These are phyloP conservation scores for Miltochrista miniata DNA, from an alignment of 2,888 invertebrate genomes.

Conservation along the genomic window DNA sequence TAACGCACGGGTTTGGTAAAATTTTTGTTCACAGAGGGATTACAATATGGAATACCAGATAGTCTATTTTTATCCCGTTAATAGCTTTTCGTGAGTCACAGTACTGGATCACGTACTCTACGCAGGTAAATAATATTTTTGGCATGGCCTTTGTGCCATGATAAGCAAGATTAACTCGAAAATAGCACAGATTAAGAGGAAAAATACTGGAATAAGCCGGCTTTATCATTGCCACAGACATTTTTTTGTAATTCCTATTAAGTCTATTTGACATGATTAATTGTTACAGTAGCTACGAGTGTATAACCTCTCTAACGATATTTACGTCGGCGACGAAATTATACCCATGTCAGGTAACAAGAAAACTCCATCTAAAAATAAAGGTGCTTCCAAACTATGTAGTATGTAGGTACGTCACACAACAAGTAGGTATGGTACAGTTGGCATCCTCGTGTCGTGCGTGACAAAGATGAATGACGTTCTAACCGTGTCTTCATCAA, in stretches of 20 bases:
- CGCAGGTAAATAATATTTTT: too few relatives aligned
- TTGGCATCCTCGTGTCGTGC: constrained; percentile 36
- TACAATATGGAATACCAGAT: too few relatives aligned
- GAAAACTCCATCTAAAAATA: constrained; percentile 26
- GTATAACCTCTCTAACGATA: neutral
- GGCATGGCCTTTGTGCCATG: too few relatives aligned
- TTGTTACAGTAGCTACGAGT: neutral
- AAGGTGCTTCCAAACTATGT: constrained; percentile 22
- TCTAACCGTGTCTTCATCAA: constrained; percentile 68
- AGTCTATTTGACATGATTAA: neutral
- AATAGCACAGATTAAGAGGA: too few relatives aligned
- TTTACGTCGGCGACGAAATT: neutral
- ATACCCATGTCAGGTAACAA: constrained; percentile 12
- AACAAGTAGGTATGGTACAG: constrained; percentile 28
- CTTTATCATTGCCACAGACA: neutral
- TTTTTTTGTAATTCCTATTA: neutral
- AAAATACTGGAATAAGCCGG: neutral
- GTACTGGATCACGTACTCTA: too few relatives aligned
- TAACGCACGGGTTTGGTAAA: too few relatives aligned
- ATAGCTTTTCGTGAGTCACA: too few relatives aligned
- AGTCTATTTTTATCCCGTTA: too few relatives aligned
- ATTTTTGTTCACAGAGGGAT: too few relatives aligned
- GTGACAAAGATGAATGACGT: constrained; percentile 56
- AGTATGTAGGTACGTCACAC: constrained; percentile 10
- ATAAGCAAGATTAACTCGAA: too few relatives aligned